phyloP scores from a whole-genome alignment of 2,888 invertebrate genomes.

The Campaea margaritaria region DNA sequence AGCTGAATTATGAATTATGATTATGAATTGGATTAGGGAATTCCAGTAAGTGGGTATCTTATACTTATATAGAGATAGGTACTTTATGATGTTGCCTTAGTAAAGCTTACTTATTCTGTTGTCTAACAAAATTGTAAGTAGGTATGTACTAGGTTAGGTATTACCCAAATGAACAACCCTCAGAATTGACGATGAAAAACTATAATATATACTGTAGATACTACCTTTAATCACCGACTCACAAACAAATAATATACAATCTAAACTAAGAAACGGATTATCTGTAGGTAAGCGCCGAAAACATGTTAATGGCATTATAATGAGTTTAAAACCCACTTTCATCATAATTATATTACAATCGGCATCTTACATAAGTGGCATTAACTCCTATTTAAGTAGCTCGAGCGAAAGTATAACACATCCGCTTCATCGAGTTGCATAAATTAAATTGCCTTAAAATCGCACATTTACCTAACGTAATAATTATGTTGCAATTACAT shows the following conservation, averaged over 20 bases:
- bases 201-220: too few species aligned
- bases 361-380: constrained; percentile 15
- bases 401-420: constrained; percentile 27
- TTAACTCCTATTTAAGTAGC: constrained; percentile 20
- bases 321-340: constrained; percentile 12
- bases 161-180: too few species aligned
- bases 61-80: too few species aligned
- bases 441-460: constrained; percentile 17
- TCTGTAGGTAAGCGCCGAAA: not conserved
- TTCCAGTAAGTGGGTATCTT: too few species aligned
- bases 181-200: too few species aligned
- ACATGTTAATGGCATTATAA: not conserved
- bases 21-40: too few species aligned
- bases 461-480: constrained; percentile 12
- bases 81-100: too few species aligned
- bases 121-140: too few species aligned
- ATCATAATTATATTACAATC: constrained; percentile 16
- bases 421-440: constrained; percentile 26
- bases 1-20: too few species aligned
- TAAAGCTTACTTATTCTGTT: too few species aligned
- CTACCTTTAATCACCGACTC: not conserved
- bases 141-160: too few species aligned
- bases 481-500: constrained; percentile 5
- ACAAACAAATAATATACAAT: not conserved
- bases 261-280: not conserved